phyloP scores from a whole-genome alignment of 2,888 invertebrate genomes.

The Cerastoderma edule region DNA sequence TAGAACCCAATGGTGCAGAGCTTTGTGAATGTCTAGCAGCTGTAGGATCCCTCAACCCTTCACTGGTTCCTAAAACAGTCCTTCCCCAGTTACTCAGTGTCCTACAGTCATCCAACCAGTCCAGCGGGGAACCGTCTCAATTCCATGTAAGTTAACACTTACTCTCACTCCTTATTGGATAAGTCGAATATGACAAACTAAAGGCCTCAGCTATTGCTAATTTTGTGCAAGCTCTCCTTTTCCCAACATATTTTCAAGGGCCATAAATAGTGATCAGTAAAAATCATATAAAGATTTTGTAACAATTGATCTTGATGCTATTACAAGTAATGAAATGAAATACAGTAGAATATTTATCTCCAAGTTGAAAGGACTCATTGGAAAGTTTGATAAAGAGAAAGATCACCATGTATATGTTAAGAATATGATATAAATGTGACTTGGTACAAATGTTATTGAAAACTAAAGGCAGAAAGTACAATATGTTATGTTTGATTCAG shows the following conservation, averaged over 20 bases:
- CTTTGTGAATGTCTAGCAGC: conserved; percentile 91
- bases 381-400: no score
- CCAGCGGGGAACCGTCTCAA: neutral
- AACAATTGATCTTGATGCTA: no score
- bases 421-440: no score
- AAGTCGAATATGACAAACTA: conserved; percentile 6
- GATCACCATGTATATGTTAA: no score
- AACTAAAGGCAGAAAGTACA: no score
- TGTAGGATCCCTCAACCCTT: conserved; percentile 88
- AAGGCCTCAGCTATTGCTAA: no score
- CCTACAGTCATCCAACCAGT: conserved; percentile 48
- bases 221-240: conserved; percentile 1
- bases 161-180: neutral
- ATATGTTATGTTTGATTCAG: no score
- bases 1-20: conserved; percentile 79
- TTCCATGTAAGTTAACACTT: conserved; percentile 16
- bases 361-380: no score
- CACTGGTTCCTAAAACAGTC: conserved; percentile 86
- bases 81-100: conserved; percentile 85
- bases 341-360: no score
- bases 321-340: no score
- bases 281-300: neutral
- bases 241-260: neutral
- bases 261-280: no score
- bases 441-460: no score